A percentile compares a stretch with the other conserved stretches of the same genome.
Conservation (phyloP, 2,888 invertebrate genomes). For the Neuroscelio doddi region DNA sequence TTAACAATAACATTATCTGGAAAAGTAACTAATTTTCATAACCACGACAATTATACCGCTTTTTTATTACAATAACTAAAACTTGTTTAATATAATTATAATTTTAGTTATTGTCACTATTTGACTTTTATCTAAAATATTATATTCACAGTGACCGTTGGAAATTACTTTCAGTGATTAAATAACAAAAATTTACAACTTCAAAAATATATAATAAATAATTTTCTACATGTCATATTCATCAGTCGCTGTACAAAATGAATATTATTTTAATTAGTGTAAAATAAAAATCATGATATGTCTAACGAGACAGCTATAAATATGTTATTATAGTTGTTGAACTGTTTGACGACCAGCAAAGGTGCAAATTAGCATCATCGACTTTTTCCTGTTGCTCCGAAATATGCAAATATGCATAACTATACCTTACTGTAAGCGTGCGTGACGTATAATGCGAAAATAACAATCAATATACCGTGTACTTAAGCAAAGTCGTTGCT, state of each 20-base stretch:
- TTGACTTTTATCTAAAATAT: too few relatives aligned
- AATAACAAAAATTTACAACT: too few relatives aligned
- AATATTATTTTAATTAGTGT: not conserved
- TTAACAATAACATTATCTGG: too few relatives aligned
- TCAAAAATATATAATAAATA: too few relatives aligned
- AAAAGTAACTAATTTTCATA: too few relatives aligned
- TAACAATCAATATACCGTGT: constrained; percentile 40
- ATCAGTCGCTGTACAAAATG: not conserved
- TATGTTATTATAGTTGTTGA: constrained; percentile 43
- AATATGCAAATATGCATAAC: constrained; percentile 44
- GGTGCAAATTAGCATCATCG: constrained; percentile 44
- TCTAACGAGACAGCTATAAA: constrained; percentile 38
- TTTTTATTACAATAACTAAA: too few relatives aligned
- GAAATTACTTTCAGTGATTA: too few relatives aligned
- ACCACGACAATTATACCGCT: too few relatives aligned
- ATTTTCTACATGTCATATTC: not conserved
- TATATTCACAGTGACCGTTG: too few relatives aligned
- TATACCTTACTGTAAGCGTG: constrained; percentile 42
- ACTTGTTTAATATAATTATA: too few relatives aligned
- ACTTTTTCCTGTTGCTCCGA: constrained; percentile 28
- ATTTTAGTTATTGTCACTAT: too few relatives aligned
- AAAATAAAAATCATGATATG: constrained; percentile 20
- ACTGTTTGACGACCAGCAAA: constrained; percentile 39
- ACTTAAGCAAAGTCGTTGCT: constrained; percentile 15
- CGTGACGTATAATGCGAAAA: constrained; percentile 44